Evolutionary conservation across 2,113 vertebrate genomes (phyloP).

Genomic region (Petroica traversi): DNA sequence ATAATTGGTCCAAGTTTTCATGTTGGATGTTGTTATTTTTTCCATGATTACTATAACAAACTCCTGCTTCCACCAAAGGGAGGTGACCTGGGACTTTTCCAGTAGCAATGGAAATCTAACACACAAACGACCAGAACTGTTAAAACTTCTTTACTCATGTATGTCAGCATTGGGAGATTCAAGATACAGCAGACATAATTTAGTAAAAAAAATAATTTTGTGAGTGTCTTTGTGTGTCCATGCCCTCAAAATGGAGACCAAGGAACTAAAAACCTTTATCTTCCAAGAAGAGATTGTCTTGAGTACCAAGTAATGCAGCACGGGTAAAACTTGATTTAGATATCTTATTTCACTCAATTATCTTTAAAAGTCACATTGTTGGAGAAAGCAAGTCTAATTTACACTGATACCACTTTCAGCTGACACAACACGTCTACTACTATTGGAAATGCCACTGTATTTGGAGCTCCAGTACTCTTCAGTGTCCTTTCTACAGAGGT

Average conservation of each 20-base stretch:
- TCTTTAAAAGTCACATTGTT: neutral
- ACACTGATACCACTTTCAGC: neutral
- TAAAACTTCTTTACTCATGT: neutral
- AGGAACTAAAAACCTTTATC: neutral
- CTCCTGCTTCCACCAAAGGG: neutral
- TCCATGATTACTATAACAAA: conserved; percentile 51
- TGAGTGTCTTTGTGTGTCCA: neutral
- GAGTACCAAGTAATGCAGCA: neutral
- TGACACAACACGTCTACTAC: neutral
- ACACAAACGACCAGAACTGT: neutral
- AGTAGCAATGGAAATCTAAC: conserved; percentile 43
- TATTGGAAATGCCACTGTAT: neutral
- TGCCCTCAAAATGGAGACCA: neutral
- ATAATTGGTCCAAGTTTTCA: conserved; percentile 33
- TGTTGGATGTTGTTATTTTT: conserved; percentile 57
- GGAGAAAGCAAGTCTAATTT: neutral
- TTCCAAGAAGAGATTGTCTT: neutral
- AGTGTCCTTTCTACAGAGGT: neutral
- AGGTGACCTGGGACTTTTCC: conserved; percentile 27
- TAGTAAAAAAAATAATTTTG: neutral
- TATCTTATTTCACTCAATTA: neutral
- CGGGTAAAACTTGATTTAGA: neutral
- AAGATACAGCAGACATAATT: neutral
- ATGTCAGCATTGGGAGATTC: neutral
- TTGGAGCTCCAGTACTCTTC: neutral